Conservation (phyloP, 2,113 vertebrate genomes). For the Ornithorhynchus anatinus region DNA sequence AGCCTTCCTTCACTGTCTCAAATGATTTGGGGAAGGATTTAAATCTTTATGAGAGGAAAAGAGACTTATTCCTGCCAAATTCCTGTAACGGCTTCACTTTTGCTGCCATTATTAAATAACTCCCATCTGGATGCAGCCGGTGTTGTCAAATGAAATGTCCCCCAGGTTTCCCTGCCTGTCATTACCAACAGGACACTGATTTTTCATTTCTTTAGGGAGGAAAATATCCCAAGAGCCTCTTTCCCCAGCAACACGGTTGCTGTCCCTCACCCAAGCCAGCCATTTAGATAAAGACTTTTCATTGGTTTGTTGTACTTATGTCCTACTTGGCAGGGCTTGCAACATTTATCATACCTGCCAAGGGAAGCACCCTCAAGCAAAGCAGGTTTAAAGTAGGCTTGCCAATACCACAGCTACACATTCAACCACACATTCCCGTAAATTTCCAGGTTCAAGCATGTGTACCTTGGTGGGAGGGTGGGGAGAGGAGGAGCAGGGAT, state of each 20-base stretch:
- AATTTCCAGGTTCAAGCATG: constrained; percentile 66
- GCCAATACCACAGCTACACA: constrained; percentile 42
- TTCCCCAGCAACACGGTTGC: too few species aligned
- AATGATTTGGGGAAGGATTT: background rate
- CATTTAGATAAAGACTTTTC: constrained; percentile 45
- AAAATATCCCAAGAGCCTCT: too few species aligned
- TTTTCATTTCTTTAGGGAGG: too few species aligned
- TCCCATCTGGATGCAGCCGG: background rate
- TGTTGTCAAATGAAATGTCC: constrained; percentile 9
- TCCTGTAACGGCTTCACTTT: too few species aligned
- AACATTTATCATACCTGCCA: constrained; percentile 52
- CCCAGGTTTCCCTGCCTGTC: background rate
- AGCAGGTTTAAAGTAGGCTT: constrained; percentile 64
- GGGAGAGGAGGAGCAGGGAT: too few species aligned
- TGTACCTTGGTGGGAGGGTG: background rate
- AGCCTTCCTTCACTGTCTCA: background rate
- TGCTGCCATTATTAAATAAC: too few species aligned
- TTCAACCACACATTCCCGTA: constrained; percentile 68
- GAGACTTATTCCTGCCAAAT: background rate
- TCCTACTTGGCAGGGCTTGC: constrained; percentile 62
- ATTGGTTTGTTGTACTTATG: constrained; percentile 55
- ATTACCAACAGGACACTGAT: background rate
- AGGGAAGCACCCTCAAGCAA: constrained; percentile 66
- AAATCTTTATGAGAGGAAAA: background rate
- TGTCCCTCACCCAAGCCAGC: constrained; percentile 44